A percentile compares a stretch with the other conserved stretches of the same genome.
These are phyloP conservation scores for Eupeodes luniger DNA, from an alignment of 2,888 invertebrate species.

Conservation along the genomic window DNA sequence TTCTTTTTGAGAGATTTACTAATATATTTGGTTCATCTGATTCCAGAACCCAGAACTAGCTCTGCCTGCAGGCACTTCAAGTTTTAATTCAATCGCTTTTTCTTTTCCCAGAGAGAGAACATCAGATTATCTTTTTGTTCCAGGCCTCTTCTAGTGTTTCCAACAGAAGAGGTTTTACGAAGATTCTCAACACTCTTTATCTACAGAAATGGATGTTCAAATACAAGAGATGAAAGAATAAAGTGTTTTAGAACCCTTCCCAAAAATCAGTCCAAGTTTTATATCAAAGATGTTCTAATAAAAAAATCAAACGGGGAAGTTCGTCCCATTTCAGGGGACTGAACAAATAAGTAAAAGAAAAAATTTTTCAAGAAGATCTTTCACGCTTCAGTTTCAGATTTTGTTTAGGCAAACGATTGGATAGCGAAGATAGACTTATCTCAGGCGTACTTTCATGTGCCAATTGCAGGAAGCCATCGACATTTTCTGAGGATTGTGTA, in stretches of 20 bases:
- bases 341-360: too few species aligned
- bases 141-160: background rate
- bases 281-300: constrained; percentile 24
- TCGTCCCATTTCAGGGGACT: constrained; percentile 2
- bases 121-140: background rate
- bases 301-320: constrained; percentile 15
- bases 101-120: background rate
- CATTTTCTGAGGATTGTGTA: background rate
- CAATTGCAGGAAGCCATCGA: background rate
- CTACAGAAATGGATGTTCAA: constrained; percentile 19
- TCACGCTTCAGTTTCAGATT: too few species aligned
- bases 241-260: background rate
- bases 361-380: too few species aligned
- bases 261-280: constrained; percentile 7
- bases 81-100: background rate
- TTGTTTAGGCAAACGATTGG: too few species aligned
- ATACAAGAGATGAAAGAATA: constrained; percentile 16
- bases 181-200: constrained; percentile 30
- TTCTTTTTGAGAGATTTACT: too few species aligned
- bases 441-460: background rate
- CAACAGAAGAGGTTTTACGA: background rate
- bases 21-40: too few species aligned
- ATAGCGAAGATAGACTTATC: background rate
- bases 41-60: too few species aligned
- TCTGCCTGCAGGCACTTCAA: background rate